Evolutionary conservation across 64 coral and sea anemone species (phyloP).

Genomic region (Actinia equina): DNA sequence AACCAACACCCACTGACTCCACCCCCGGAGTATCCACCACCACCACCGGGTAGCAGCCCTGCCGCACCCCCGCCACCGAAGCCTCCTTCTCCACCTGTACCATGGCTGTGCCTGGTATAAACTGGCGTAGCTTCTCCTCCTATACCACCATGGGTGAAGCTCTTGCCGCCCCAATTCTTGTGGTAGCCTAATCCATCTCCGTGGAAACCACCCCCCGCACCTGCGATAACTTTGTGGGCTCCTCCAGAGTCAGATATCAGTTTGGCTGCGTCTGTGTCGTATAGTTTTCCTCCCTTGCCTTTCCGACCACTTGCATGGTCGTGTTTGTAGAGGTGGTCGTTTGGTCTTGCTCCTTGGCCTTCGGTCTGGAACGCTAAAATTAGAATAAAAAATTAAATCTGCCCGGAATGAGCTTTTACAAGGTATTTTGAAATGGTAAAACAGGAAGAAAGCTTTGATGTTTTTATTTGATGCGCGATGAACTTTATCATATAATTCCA

Average conservation of each 20-base stretch:
- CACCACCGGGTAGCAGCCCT: constrained; percentile 80
- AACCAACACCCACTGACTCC: constrained; percentile 79
- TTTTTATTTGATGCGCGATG: too few species aligned
- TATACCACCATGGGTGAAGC: constrained; percentile 66
- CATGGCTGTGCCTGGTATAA: constrained; percentile 35
- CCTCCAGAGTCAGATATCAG: constrained; percentile 39
- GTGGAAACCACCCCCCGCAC: constrained; percentile 84
- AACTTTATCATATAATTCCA: too few species aligned
- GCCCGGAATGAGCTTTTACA: too few species aligned
- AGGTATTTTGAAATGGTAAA: too few species aligned
- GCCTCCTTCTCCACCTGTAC: constrained; percentile 63
- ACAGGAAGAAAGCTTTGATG: too few species aligned
- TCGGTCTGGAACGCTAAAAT: constrained; percentile 55
- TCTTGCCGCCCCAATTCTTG: constrained; percentile 78
- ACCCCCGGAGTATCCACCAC: constrained; percentile 90
- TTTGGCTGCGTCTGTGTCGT: constrained; percentile 42
- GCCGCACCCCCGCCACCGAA: constrained; percentile 95
- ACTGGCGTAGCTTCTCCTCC: constrained; percentile 70
- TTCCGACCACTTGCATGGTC: constrained; percentile 49
- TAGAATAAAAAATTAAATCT: neutral
- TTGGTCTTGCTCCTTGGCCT: constrained; percentile 54
- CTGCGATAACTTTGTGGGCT: constrained; percentile 74
- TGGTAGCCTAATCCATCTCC: constrained; percentile 55
- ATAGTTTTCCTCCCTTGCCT: constrained; percentile 72
- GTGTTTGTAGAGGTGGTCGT: constrained; percentile 19